A percentile compares a stretch with the other conserved stretches of the same genome.
phyloP scores from a whole-genome alignment of 2,797 vertebrate species.

The Craterocephalus amniculus region DNA sequence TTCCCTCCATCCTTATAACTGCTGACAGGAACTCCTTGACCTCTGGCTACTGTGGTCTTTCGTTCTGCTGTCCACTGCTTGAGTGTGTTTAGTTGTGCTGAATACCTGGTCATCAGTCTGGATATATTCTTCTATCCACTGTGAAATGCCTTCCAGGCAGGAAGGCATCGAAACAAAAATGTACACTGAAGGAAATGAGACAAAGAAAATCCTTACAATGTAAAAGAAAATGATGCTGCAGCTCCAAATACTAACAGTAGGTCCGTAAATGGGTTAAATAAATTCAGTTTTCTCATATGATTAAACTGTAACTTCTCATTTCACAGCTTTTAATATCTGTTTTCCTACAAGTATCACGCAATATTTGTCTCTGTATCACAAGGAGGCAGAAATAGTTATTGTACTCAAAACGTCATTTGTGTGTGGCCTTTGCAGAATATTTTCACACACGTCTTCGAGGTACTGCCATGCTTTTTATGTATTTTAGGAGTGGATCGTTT shows the following conservation, averaged over 20 bases:
- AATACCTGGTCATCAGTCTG: slow-evolving; percentile 55
- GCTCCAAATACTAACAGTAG: not conserved
- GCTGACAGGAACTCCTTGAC: slow-evolving; percentile 64
- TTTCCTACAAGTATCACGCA: too few relatives aligned
- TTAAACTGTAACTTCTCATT: slow-evolving; percentile 5
- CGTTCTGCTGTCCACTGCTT: slow-evolving; percentile 47
- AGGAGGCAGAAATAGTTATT: not conserved
- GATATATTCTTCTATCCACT: slow-evolving; percentile 51
- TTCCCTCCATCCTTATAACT: slow-evolving; percentile 46
- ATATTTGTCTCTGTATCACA: not conserved
- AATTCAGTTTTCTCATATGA: not conserved
- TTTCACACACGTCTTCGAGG: not conserved
- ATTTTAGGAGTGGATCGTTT: slow-evolving; percentile 89
- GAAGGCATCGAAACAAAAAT: slow-evolving; percentile 9
- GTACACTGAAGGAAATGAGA: slow-evolving; percentile 4
- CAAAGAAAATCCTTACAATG: slow-evolving; percentile 3
- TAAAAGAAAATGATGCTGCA: slow-evolving; percentile 10
- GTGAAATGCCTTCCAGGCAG: slow-evolving; percentile 60
- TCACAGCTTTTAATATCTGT: not conserved
- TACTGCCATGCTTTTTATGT: slow-evolving; percentile 15
- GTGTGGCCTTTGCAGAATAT: not conserved
- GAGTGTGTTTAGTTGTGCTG: slow-evolving; percentile 42
- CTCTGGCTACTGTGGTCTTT: slow-evolving; percentile 67
- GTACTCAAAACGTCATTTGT: not conserved
- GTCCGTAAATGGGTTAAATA: not conserved